These are phyloP conservation scores for Sesia bembeciformis DNA, from an alignment of 2,888 invertebrate genomes.

Conservation along the genomic window DNA sequence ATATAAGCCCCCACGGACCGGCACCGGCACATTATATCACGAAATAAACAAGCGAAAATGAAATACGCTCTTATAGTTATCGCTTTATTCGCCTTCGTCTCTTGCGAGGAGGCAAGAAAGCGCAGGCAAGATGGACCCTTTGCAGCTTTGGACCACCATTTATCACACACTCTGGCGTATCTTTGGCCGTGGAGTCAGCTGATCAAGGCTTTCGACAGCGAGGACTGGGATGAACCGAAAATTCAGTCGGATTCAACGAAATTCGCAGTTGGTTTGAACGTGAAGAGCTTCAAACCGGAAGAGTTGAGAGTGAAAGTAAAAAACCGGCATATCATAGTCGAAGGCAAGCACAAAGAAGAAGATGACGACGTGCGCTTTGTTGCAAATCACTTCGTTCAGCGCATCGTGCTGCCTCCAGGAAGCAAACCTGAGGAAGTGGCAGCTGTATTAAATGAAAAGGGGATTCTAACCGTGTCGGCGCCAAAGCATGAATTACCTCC, in stretches of 20 bases:
- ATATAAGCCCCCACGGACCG: conserved; percentile 39
- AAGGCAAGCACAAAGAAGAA: conserved; percentile 41
- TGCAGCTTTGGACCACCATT: conserved; percentile 43
- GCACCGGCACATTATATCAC: conserved; percentile 30
- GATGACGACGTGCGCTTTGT: conserved; percentile 36
- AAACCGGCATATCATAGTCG: conserved; percentile 51
- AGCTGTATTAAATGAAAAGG: conserved; percentile 48
- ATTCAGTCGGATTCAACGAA: conserved; percentile 46
- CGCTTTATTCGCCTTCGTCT: conserved; percentile 26
- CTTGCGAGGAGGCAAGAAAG: conserved; percentile 30
- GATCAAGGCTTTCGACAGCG: conserved; percentile 43
- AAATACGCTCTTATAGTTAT: conserved; percentile 35
- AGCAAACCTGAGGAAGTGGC: conserved; percentile 54
- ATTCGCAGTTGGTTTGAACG: conserved; percentile 46
- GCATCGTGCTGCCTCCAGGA: conserved; percentile 51
- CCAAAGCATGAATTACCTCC: conserved; percentile 59
- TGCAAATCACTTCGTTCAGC: conserved; percentile 58
- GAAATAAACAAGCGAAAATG: conserved; percentile 28
- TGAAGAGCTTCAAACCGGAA: conserved; percentile 51
- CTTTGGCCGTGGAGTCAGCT: conserved; percentile 64
- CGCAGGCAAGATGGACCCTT: conserved; percentile 47
- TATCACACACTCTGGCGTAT: conserved; percentile 48
- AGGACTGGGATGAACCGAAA: conserved; percentile 49
- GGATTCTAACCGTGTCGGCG: conserved; percentile 42
- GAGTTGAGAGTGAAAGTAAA: conserved; percentile 57